Percentiles rank a stretch among this genome's conserved stretches.
phyloP scores from a whole-genome alignment of 2,113 vertebrate genomes.

The sheep (Ovis aries) region DNA sequence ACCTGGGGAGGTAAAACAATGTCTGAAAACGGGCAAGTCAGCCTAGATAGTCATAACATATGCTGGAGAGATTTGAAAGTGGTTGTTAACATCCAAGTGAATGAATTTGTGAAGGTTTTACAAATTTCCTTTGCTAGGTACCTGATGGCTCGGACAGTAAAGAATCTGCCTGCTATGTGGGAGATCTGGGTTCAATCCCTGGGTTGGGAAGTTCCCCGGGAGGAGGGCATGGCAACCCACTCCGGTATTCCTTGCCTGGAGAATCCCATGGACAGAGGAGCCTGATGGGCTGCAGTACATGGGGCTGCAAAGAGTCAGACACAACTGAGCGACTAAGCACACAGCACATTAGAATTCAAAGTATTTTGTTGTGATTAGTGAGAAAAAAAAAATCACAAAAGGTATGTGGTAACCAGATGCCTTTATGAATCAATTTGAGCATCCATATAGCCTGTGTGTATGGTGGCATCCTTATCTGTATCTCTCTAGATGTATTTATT shows the following conservation, averaged over 20 bases:
- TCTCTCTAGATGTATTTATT: background rate
- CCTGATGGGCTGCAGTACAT: background rate
- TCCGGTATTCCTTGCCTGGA: background rate
- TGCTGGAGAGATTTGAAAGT: background rate
- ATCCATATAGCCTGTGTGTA: background rate
- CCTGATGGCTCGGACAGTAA: background rate
- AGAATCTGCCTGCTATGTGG: background rate
- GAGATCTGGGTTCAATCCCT: background rate
- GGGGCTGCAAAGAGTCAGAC: background rate
- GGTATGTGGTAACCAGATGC: background rate
- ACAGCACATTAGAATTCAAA: background rate
- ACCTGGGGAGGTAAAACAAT: background rate
- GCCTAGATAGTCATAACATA: background rate
- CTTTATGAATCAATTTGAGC: background rate
- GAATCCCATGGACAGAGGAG: background rate
- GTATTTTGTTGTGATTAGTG: slow-evolving; percentile 7
- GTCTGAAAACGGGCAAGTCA: background rate
- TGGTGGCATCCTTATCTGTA: background rate
- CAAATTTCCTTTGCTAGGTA: background rate
- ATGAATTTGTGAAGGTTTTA: background rate
- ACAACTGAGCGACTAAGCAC: background rate
- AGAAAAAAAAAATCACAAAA: background rate
- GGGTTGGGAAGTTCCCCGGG: background rate
- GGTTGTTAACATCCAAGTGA: background rate
- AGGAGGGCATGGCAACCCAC: background rate